Percentiles rank a stretch among this genome's conserved stretches.
Evolutionary conservation across 2,888 invertebrate genomes (phyloP).

Genomic region (Cataglyphis cursor): DNA sequence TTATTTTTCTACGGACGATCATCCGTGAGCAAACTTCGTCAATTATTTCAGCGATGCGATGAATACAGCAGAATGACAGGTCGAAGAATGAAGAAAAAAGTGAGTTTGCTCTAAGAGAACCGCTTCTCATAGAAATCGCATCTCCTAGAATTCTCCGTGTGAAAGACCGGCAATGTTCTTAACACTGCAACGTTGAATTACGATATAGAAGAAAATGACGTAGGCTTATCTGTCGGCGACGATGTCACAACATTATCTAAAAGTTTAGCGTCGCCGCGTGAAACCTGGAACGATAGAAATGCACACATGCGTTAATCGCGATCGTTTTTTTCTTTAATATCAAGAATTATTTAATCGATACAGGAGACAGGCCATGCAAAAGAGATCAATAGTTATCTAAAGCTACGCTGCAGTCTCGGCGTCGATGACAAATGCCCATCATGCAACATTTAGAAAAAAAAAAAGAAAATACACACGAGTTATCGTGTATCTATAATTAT

Average conservation of each 20-base stretch:
- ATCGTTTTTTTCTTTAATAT: not conserved
- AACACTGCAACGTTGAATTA: constrained; percentile 2
- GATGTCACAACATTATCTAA: constrained; percentile 23
- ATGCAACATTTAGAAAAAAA: constrained; percentile 4
- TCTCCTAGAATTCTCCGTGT: not conserved
- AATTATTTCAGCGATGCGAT: not conserved
- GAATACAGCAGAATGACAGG: not conserved
- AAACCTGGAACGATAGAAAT: constrained; percentile 24
- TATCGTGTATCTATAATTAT: constrained; percentile 23
- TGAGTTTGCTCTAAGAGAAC: not conserved
- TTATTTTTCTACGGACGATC: not conserved
- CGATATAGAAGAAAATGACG: not conserved
- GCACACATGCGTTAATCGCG: not conserved
- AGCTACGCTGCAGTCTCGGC: not conserved
- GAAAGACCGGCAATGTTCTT: not conserved
- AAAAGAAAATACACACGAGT: not conserved
- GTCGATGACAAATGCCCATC: not conserved
- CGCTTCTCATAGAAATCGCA: not conserved
- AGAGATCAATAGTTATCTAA: not conserved
- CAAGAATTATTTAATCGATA: not conserved
- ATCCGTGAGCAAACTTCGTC: not conserved
- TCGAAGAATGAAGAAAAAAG: not conserved
- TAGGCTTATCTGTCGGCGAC: constrained; percentile 3
- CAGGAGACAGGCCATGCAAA: not conserved
- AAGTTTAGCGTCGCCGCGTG: constrained; percentile 7